Conservation (phyloP, 2,797 vertebrate species). For the Potorous gilbertii region DNA sequence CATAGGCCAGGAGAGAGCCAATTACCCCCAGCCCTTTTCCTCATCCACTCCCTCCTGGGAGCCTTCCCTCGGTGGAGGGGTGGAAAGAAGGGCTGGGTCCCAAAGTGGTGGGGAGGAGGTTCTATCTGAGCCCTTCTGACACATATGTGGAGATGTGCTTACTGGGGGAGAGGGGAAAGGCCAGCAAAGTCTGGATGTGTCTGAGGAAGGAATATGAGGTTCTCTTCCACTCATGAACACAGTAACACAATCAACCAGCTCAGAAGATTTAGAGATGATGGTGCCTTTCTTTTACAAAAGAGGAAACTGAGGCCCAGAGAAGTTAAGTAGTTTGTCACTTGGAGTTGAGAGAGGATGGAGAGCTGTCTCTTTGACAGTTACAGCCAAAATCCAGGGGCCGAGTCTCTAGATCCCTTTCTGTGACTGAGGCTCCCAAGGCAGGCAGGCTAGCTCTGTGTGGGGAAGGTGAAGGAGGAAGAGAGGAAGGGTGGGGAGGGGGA, state of each 20-base stretch:
- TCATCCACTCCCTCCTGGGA: not conserved
- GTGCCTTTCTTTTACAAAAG: not conserved
- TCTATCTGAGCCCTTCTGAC: not conserved
- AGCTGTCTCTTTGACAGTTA: not conserved
- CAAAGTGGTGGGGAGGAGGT: conserved; percentile 44
- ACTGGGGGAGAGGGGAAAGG: not conserved
- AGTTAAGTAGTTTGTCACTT: not conserved
- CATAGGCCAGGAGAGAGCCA: conserved; percentile 39
- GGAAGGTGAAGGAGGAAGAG: no score
- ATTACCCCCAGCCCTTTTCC: conserved; percentile 61
- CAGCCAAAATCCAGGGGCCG: not conserved
- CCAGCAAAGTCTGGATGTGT: not conserved
- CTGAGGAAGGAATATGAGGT: not conserved
- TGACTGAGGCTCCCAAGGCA: not conserved
- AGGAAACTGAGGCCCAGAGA: not conserved
- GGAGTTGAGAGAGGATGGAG: not conserved
- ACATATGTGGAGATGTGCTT: not conserved
- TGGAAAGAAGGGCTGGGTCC: conserved; percentile 48
- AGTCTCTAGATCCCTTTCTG: not conserved
- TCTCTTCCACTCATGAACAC: not conserved
- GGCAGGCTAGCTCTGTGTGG: not conserved
- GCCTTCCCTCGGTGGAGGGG: not conserved
- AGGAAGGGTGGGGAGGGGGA: not conserved
- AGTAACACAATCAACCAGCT: not conserved
- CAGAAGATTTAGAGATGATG: not conserved